Base-by-base conservation (phyloP, 2,797 vertebrate species). In the Siniperca scherzeri region DNA sequence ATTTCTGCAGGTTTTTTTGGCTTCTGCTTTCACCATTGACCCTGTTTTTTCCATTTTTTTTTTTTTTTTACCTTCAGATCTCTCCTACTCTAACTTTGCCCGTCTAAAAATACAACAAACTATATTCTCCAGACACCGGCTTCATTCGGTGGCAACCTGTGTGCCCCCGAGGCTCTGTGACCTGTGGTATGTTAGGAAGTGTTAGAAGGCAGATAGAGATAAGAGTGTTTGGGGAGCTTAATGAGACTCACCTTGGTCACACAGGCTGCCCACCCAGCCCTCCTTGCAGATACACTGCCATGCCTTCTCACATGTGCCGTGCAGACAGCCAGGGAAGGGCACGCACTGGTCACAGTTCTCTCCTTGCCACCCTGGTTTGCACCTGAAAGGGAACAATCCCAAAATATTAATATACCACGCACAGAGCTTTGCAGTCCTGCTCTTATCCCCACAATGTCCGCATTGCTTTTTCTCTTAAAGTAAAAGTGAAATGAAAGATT, bases 311-410 rank as follows among this genome's bases (percentile, higher is more conserved):
- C 98, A 99, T 50, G 92, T 84, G 79, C 98, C 98, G 0, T 98
- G 96, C 78, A 96, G 71, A 36, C 98, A 99, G 52, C 97, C 97
- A 0, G 97, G 96, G 80, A 96, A 96, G 44, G 96, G 95, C 78
- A 98, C 56, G 5, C 98, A 99, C 70, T 92, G 95, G 83, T 97
- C 93, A 83, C 98, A 99, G 50, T 95, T 87, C 69, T 94, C 93
- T 22, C 98, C 98, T 74, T 96, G 95, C 98, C 98, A 99, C 38
- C 98, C 98, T 9, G 97, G 91, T 59, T 96, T 97, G 88, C 98
- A 99, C 92, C 98, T 99, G 92, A 6, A 57, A 13, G 70, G 60
- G 53, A 74, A 40, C 55, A 82, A 65, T 22, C 50, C 53, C 56
- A 33, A 66, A 55, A 83, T 88, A 88, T 83, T 83, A 89, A 84